Conservation (phyloP, 2,888 invertebrate genomes). For the Epistrophe grossulariae region DNA sequence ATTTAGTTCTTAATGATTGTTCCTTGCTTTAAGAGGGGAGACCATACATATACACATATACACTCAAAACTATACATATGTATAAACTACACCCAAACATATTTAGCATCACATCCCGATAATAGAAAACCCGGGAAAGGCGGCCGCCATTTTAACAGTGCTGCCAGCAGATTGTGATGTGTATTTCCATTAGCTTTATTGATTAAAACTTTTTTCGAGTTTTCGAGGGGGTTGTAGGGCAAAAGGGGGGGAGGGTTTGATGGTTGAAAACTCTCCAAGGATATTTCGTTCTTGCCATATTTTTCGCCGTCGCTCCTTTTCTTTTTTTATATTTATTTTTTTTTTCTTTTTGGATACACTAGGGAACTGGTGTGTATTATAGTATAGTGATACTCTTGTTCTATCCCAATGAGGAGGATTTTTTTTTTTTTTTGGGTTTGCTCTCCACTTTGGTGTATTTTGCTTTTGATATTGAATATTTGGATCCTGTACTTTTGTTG, state of each 20-base stretch:
- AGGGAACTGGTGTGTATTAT: slow-evolving; percentile 40
- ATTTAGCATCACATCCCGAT: slow-evolving; percentile 13
- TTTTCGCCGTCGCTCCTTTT: slow-evolving; percentile 47
- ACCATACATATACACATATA: slow-evolving; percentile 33
- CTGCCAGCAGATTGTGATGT: slow-evolving; percentile 69
- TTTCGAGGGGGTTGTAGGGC: background rate
- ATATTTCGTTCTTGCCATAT: slow-evolving; percentile 50
- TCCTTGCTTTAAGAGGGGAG: slow-evolving; percentile 53
- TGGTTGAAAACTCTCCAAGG: slow-evolving; percentile 71
- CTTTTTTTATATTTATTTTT: too few relatives aligned
- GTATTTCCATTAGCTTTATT: slow-evolving; percentile 76
- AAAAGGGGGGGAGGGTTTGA: background rate
- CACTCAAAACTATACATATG: slow-evolving; percentile 9
- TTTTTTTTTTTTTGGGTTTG: slow-evolving; percentile 27
- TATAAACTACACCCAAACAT: too few relatives aligned
- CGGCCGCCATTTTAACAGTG: slow-evolving; percentile 72
- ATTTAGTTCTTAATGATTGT: slow-evolving; percentile 74
- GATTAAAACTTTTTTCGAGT: slow-evolving; percentile 68
- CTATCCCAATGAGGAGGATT: slow-evolving; percentile 41
- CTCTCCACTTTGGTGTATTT: slow-evolving; percentile 36
- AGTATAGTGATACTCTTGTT: slow-evolving; percentile 33
- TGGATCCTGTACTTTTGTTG: slow-evolving; percentile 43
- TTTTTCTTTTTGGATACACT: slow-evolving; percentile 18
- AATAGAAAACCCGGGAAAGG: slow-evolving; percentile 44
- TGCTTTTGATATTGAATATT: slow-evolving; percentile 63